Base-by-base conservation (phyloP, 2,113 vertebrate species). In the Psettodes erumei region DNA sequence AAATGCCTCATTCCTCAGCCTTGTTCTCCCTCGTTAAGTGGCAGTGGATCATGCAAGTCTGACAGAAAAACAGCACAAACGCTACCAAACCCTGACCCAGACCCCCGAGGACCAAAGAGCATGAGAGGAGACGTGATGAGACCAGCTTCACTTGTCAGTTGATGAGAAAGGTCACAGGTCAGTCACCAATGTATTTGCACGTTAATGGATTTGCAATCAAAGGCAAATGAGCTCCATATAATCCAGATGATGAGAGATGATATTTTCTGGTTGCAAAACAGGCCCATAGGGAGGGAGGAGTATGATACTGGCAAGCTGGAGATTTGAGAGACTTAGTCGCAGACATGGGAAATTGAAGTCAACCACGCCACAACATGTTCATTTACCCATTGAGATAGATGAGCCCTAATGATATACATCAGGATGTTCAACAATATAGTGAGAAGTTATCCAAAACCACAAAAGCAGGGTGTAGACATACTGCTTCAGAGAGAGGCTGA, bases 1-100 rank as follows among this genome's bases (percentile, higher is more conserved):
- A 91, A 93, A 90, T 90, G 81, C 81, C 86, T 87, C 79, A 86
- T 90, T 90, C 84, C 83, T 90, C 84, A 86, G 81, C 59, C 71
- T 85, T 59, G 68, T 83, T 88, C 75, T 86, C 86, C 73, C 75
- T 88, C 37, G 65, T 88, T 87, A 88, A 87, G 86, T 88, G 83
- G 78, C 86, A 89, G 77, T 81, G 75, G 75, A 88, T 91, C 87
- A 85, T 86, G 72, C 47, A 71, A 86, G 86, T 74, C 82, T 85
- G 86, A 87, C 89, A 86, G 71, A 85, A 56, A 85, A 79, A 81
- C 79, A 78, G 76, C 51, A 63, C 69, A 89, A 85, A 89, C 77
- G 85, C 75, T 71, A 87, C 73, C 80, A 83, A 75, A 83, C 64
- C 60, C 79, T 88, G 87, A 91, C 90, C 87, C 73, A 80, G 83